Base-by-base conservation (phyloP, 2,888 invertebrate species). In the Dendrolimus pini region DNA sequence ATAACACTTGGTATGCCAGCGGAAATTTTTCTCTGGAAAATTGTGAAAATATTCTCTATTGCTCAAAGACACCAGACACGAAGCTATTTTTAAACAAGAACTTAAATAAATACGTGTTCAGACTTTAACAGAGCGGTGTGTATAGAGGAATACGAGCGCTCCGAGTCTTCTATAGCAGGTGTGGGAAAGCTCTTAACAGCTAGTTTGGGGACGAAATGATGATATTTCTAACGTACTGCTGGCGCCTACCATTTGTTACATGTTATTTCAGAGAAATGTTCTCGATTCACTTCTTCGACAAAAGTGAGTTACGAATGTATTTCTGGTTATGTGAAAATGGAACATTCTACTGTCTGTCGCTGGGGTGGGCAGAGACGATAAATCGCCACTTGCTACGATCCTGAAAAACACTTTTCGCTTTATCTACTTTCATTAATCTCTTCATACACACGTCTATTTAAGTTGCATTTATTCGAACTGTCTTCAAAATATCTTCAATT, bases 131-230 rank as follows among this genome's bases (percentile, higher is more conserved):
- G n/a, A 54, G 52, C 55, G 53, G 30, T 42, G 41, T 42, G 57
- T 55, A 54, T 12, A 47, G 47, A 47, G 47, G 47, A 47, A 47
- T 47, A 47, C 47, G 47, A 47, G 47, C 47, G 12, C 57, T 61
- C 58, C 52, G 58, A 42, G 30, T 54, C 54, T 55, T 18, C 18
- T 60, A 60, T 54, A 65, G 70, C 70, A 72, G 66, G 72, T 72
- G 70, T 62, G 69, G 62, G 65, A 60, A 64, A 70, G 69, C 72
- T 75, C 71, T 74, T 77, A 77, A 71, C 76, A 75, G 72, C 72
- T 74, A 76, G 72, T 75, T 77, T 68, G 69, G 67, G 69, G 65
- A 67, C 67, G 70, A 64, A 72, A 74, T 75, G 67, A 75, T 72
- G 70, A 75, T 75, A 73, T 77, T 75, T 72, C 71, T 71, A 74